phyloP scores from a whole-genome alignment of 2,797 vertebrate species.

The Cygnus olor region DNA sequence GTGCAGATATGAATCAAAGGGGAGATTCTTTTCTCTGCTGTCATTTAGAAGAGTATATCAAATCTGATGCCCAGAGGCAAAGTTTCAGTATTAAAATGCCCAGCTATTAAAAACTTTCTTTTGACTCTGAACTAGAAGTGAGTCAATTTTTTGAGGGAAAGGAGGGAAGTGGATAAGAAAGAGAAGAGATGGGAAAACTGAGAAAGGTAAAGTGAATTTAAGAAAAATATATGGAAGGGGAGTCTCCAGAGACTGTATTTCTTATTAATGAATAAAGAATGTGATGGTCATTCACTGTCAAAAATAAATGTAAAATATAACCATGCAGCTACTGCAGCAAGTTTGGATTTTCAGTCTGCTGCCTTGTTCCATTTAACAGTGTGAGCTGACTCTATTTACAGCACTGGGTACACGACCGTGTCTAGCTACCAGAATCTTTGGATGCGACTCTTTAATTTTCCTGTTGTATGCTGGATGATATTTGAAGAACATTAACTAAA shows the following conservation, averaged over 20 bases:
- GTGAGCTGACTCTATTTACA: neutral
- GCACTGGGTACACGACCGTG: neutral
- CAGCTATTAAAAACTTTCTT: neutral
- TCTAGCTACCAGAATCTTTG: neutral
- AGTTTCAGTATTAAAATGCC: neutral
- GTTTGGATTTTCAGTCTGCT: neutral
- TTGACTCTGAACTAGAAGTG: neutral
- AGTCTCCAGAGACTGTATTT: neutral
- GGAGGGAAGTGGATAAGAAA: neutral
- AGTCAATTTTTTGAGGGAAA: neutral
- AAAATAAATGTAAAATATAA: neutral
- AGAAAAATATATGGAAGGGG: neutral
- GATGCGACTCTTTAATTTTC: neutral
- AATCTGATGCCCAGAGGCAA: neutral
- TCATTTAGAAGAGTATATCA: neutral
- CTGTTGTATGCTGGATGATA: neutral
- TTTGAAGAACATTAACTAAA: neutral
- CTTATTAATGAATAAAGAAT: neutral
- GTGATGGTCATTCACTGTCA: neutral
- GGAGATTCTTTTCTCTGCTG: neutral
- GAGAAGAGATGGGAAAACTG: neutral
- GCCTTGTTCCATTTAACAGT: neutral
- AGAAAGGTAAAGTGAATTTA: neutral
- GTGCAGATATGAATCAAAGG: neutral
- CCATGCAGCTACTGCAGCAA: neutral